Conservation (phyloP, 2,888 invertebrate species). For the Ichneumon xanthorius region DNA sequence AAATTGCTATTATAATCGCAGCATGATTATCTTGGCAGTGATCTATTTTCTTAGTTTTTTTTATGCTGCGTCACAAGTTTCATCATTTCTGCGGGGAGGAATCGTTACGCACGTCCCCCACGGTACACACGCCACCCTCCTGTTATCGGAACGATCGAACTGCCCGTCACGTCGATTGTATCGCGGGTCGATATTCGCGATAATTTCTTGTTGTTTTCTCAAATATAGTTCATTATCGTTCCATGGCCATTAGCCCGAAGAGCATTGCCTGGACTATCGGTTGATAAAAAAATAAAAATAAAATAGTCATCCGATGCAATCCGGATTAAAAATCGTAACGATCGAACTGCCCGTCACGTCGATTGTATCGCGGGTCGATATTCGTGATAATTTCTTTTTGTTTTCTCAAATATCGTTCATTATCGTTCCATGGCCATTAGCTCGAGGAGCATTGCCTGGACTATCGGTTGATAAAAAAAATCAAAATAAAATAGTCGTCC, state of each 20-base stretch:
- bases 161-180: slow-evolving; percentile 7
- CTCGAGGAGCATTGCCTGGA: neutral
- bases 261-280: neutral
- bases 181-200: neutral
- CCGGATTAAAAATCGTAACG: slow-evolving; percentile 12
- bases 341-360: slow-evolving; percentile 24
- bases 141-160: slow-evolving; percentile 25
- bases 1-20: slow-evolving; percentile 22
- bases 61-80: slow-evolving; percentile 49
- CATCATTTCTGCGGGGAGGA: slow-evolving; percentile 43
- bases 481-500: neutral
- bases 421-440: neutral
- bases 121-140: neutral
- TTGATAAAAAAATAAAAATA: neutral
- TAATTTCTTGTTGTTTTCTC: neutral
- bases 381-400: neutral
- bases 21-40: neutral
- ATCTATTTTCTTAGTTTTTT: slow-evolving; percentile 49
- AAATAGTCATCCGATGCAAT: neutral
- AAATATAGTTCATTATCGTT: neutral
- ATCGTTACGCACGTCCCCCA: slow-evolving; percentile 29
- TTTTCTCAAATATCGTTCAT: neutral
- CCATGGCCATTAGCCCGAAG: neutral
- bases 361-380: slow-evolving; percentile 1
- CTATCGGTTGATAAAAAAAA: too few species aligned